Conservation (phyloP, 1,140 invertebrate genomes). For the Drosophila lowei region DNA sequence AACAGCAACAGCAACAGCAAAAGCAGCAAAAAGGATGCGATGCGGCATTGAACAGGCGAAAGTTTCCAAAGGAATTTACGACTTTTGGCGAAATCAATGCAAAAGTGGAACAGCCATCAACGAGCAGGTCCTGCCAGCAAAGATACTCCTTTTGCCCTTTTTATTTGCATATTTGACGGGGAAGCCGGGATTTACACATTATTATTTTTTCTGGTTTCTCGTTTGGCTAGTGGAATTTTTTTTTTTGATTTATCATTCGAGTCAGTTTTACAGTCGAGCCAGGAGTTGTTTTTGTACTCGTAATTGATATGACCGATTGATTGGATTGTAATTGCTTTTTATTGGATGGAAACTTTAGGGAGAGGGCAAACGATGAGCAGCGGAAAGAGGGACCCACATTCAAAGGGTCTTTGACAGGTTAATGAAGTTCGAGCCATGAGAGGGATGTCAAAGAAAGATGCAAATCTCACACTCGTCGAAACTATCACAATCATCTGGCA, state of each 20-base stretch:
- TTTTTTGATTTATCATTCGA: conserved; percentile 63
- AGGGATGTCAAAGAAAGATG: too few species aligned
- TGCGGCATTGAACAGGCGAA: conserved; percentile 51
- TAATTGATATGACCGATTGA: conserved; percentile 45
- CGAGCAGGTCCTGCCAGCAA: conserved; percentile 10
- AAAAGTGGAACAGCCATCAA: conserved; percentile 50
- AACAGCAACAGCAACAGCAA: conserved; percentile 23
- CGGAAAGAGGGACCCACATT: neutral
- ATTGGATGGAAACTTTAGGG: conserved; percentile 23
- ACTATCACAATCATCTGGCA: too few species aligned
- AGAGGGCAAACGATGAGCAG: conserved; percentile 4
- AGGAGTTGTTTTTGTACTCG: conserved; percentile 35
- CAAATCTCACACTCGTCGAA: too few species aligned
- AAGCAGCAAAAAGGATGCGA: conserved; percentile 27
- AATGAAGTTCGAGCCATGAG: too few species aligned
- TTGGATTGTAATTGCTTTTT: conserved; percentile 69
- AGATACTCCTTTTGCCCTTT: conserved; percentile 24
- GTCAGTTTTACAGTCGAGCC: conserved; percentile 35
- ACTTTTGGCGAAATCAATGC: conserved; percentile 74
- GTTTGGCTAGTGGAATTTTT: conserved; percentile 21
- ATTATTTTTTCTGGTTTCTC: conserved; percentile 7
- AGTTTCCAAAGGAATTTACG: conserved; percentile 77
- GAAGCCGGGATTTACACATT: conserved; percentile 22
- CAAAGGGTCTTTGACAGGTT: too few species aligned
- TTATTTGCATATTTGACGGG: conserved; percentile 41